A percentile compares a stretch with the other conserved stretches of the same genome.
These are phyloP conservation scores for Aramus guarauna DNA, from an alignment of 2,113 vertebrate genomes.

Conservation along the genomic window DNA sequence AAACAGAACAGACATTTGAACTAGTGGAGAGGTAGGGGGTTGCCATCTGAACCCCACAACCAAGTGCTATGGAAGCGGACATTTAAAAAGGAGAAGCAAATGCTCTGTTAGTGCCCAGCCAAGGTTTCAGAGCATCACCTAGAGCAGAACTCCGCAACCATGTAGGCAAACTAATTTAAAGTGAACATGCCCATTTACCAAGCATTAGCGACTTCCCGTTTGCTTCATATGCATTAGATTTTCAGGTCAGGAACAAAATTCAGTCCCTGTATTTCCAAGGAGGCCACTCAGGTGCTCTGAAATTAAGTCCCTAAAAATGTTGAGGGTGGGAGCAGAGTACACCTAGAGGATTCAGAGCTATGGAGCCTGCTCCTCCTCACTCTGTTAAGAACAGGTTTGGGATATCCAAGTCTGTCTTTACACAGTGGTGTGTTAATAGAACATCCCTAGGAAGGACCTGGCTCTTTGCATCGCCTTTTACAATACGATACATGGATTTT, in stretches of 20 bases:
- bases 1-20: neutral
- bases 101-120: neutral
- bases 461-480: neutral
- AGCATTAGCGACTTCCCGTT: fast-evolving
- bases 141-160: neutral
- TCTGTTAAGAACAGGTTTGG: neutral
- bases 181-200: fast-evolving
- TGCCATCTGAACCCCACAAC: neutral
- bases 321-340: neutral
- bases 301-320: fast-evolving
- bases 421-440: neutral
- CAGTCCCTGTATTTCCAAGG: neutral
- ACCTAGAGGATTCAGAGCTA: neutral
- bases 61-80: neutral
- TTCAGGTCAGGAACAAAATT: neutral
- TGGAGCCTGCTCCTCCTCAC: neutral
- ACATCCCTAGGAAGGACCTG: neutral
- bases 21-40: neutral
- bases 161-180: fast-evolving
- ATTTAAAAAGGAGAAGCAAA: neutral
- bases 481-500: fast-evolving
- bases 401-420: neutral
- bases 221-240: fast-evolving
- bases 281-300: neutral
- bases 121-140: neutral